These are phyloP conservation scores for Todiramphus chloris DNA, from an alignment of 2,113 vertebrate genomes.

Conservation along the genomic window DNA sequence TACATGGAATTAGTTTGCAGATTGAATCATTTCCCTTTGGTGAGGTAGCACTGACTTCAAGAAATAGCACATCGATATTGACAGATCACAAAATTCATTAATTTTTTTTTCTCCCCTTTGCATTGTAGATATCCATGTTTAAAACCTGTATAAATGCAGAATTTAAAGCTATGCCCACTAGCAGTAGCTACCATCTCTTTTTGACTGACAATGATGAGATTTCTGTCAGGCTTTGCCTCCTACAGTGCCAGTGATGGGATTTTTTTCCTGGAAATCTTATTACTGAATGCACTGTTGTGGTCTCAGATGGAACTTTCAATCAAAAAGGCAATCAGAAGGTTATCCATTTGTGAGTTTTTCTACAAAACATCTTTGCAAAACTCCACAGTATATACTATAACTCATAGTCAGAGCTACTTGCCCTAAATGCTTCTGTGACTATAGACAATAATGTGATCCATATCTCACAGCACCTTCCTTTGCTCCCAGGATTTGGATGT, in stretches of 20 bases:
- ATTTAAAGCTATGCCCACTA: slow-evolving; percentile 59
- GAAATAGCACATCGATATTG: background rate
- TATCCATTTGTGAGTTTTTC: slow-evolving; percentile 76
- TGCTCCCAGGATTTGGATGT: background rate
- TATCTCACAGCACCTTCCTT: slow-evolving; percentile 36
- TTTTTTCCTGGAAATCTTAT: slow-evolving; percentile 82
- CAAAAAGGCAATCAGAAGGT: slow-evolving; percentile 83
- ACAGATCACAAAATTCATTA: background rate
- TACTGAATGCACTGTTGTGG: slow-evolving; percentile 71
- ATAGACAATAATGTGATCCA: slow-evolving; percentile 45
- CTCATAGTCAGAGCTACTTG: slow-evolving; percentile 52
- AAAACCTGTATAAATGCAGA: slow-evolving; percentile 67
- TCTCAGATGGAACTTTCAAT: slow-evolving; percentile 83
- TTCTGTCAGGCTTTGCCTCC: slow-evolving; percentile 78
- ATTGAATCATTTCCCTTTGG: background rate
- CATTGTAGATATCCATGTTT: slow-evolving; percentile 49
- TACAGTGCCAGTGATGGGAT: slow-evolving; percentile 76
- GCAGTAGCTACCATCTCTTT: slow-evolving; percentile 67
- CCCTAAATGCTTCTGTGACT: slow-evolving; percentile 35
- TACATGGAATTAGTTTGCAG: background rate
- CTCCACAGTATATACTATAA: slow-evolving; percentile 43
- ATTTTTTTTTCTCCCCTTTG: background rate
- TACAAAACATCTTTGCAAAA: slow-evolving; percentile 63
- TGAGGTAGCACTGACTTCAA: background rate
- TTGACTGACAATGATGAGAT: slow-evolving; percentile 78